Base-by-base conservation (phyloP, 2,113 vertebrate genomes). In the Raja brachyura region DNA sequence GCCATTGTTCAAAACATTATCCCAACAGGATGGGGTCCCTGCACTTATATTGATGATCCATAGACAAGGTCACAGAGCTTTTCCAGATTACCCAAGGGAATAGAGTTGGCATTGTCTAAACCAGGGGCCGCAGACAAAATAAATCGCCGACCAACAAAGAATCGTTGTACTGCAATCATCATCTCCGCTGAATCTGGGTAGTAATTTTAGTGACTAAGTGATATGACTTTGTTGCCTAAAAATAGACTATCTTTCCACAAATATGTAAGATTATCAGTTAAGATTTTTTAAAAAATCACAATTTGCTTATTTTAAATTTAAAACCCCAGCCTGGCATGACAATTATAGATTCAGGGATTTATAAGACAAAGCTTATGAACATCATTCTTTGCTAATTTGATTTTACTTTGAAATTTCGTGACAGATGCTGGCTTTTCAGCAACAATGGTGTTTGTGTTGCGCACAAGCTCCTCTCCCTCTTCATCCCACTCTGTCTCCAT, bases 31-130 rank as follows among this genome's bases (percentile, higher is more conserved):
- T 31, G n/a, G 14, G 83, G 83, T 83, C 79, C 54, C 9, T 83
- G 54, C 79, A 59, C 22, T 54, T 7, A 22, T 54, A 25, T 83
- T 83, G 54, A 83, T 4, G 79, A 59, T 25, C 79, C 54, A 11
- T 83, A 83, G 5, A 63, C 28, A 4, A 66, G 61, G 83, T 88
- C 83, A 88, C 83, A 66, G 81, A 63, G n/a, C 56, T 66, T 63
- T 88, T 63, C 28, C 59, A 4, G 61, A 63, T 88, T 88, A 59
- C 63, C 28, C 14, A 18, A 13, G 31, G 83, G 28, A 31, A 63
- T 88, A 88, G 56, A 88, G 59, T 88, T 7, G 59, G 83, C 83
- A 63, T 88, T 88, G 83, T 88, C 83, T 61, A 88, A 88, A 88
- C 61, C n/a, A 63, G n/a, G 83, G 18, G 59, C 11, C 59, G 16